Evolutionary conservation across 2,797 vertebrate species (phyloP), one percentile per base, ranked within the genome.

Genomic region (Myotis myotis): DNA sequence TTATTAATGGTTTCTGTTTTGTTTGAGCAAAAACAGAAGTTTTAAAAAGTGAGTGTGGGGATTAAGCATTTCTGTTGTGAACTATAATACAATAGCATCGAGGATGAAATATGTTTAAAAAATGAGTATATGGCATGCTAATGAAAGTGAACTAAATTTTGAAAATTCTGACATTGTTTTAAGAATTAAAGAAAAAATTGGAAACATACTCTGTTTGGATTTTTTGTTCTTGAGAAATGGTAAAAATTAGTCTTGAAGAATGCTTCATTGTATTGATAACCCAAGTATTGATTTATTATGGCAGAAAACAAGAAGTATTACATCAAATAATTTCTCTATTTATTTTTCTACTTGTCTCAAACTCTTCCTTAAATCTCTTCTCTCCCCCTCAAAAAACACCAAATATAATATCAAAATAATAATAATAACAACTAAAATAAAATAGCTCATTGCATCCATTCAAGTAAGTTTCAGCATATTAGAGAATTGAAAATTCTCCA

Each of bases 1-100:
- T 96, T 96, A 94, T 96, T 96, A 94, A 96, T 95, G 79, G 68
- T 33, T 96, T 95, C 93, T 95, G 86, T 95, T 96, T 96, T 92
- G 80, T 95, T 57, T 91, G 92, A 91, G 90, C 38, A 95, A 85
- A 97, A 96, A 89, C 87, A 96, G 94, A 89, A 96, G 93, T 96
- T 97, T 84, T 64, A 84, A 91, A 8, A 23, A 15, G n/a, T 17
- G 7, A 41, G 47, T 30, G 20, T 11, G 10, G 30, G 80, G 95
- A 96, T 96, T 84, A 96, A 95, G 94, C 95, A 91, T 96, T 94
- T 96, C 95, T 96, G 49, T 74, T 94, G 57, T 96, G 88, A 88
- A 96, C 90, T 93, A 71, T 93, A 95, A 91, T 95, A 96, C 71
- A 92, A 92, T 91, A 89, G 55, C 15, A 74, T 47, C 76, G 70